Conservation (phyloP, 1,140 invertebrate genomes). For the Musca domestica region DNA sequence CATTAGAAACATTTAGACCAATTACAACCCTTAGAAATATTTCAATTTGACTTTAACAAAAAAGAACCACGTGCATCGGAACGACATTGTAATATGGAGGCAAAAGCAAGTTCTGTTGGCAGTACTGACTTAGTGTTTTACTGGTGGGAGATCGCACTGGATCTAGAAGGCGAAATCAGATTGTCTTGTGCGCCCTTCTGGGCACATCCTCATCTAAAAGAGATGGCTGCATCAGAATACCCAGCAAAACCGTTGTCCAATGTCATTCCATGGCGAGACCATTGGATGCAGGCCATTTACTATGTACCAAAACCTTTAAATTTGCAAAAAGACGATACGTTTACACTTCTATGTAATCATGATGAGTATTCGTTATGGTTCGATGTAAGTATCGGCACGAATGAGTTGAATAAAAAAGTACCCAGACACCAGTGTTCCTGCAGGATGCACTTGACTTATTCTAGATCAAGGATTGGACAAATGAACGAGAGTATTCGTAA, state of each 20-base stretch:
- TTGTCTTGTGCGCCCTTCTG: slow-evolving; percentile 90
- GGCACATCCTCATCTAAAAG: slow-evolving; percentile 69
- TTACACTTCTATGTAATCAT: slow-evolving; percentile 74
- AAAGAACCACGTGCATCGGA: slow-evolving; percentile 60
- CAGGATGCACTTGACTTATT: slow-evolving; percentile 72
- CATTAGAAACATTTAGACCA: slow-evolving; percentile 63
- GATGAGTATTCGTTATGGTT: slow-evolving; percentile 97
- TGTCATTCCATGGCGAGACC: slow-evolving; percentile 86
- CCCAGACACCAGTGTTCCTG: slow-evolving; percentile 72
- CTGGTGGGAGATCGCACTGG: slow-evolving; percentile 98
- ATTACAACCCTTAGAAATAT: slow-evolving; percentile 76
- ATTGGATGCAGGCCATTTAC: slow-evolving; percentile 97
- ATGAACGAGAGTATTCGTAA: slow-evolving; percentile 75
- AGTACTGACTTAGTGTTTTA: slow-evolving; percentile 84
- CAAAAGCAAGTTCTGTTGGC: slow-evolving; percentile 61
- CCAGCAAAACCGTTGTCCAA: slow-evolving; percentile 42
- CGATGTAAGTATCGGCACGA: slow-evolving; percentile 44
- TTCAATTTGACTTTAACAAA: slow-evolving; percentile 73
- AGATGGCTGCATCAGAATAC: slow-evolving; percentile 49
- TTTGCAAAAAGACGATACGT: slow-evolving; percentile 59
- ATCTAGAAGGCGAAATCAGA: slow-evolving; percentile 69
- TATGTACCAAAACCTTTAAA: slow-evolving; percentile 71
- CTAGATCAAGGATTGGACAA: slow-evolving; percentile 81
- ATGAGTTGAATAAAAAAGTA: not conserved
- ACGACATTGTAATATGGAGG: slow-evolving; percentile 55